Evolutionary conservation across 2,888 invertebrate species (phyloP).

Genomic region (Incurvaria masculella): DNA sequence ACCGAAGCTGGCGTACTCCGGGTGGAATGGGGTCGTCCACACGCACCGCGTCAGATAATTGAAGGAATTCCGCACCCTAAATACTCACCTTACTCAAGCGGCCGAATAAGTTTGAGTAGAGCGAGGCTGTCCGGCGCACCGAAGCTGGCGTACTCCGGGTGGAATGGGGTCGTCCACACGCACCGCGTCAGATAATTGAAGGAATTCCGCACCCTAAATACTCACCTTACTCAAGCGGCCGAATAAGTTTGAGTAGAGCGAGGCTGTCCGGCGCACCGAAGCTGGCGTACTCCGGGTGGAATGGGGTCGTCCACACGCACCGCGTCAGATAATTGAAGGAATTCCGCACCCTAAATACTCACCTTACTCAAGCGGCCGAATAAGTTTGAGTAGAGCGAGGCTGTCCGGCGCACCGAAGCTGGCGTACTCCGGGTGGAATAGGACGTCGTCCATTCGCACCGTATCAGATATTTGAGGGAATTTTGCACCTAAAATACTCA

Average conservation of each 20-base stretch:
- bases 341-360: too few species aligned
- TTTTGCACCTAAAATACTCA: constrained; percentile 25
- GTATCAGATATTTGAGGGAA: too few species aligned
- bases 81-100: constrained; percentile 31
- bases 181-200: too few species aligned
- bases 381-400: constrained; percentile 33
- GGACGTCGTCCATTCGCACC: constrained; percentile 39
- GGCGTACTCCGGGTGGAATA: constrained; percentile 42
- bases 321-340: too few species aligned
- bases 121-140: constrained; percentile 33
- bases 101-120: constrained; percentile 31
- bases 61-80: too few species aligned
- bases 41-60: constrained; percentile 40
- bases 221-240: constrained; percentile 32
- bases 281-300: constrained; percentile 43
- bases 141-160: constrained; percentile 44
- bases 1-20: constrained; percentile 41
- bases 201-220: too few species aligned
- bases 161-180: constrained; percentile 42
- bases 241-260: constrained; percentile 35
- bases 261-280: constrained; percentile 33
- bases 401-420: constrained; percentile 34
- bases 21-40: constrained; percentile 42
- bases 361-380: constrained; percentile 33
- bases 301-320: constrained; percentile 42